phyloP scores from a whole-genome alignment of 2,113 vertebrate genomes.

The Ranitomeya imitator region DNA sequence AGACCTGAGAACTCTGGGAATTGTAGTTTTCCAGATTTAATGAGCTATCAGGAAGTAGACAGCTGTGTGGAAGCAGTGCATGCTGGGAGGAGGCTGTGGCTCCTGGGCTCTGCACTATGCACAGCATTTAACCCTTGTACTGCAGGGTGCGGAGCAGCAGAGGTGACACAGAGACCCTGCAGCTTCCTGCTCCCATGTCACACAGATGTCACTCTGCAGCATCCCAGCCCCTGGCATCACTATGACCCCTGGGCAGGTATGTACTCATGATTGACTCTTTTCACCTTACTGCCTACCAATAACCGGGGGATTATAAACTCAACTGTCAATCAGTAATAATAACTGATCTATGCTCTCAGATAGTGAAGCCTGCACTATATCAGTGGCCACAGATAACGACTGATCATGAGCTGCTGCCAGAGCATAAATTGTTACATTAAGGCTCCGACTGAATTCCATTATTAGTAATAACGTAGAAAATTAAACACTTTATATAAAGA shows the following conservation, averaged over 20 bases:
- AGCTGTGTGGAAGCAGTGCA: slow-evolving; percentile 16
- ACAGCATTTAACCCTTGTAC: slow-evolving; percentile 17
- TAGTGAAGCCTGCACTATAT: neutral
- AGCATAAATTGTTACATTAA: neutral
- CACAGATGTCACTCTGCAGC: neutral
- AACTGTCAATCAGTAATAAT: neutral
- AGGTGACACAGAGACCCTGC: neutral
- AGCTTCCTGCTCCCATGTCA: neutral
- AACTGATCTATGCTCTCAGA: neutral
- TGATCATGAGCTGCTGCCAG: too few species aligned
- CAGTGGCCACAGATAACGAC: neutral
- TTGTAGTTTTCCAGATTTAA: slow-evolving; percentile 15
- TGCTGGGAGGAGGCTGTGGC: slow-evolving; percentile 25
- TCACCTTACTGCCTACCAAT: neutral
- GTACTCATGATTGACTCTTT: neutral
- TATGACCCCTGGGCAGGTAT: neutral
- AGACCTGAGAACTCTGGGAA: slow-evolving; percentile 20
- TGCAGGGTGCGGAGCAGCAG: neutral
- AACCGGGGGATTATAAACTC: neutral
- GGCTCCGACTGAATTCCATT: neutral
- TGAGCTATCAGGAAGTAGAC: slow-evolving; percentile 19
- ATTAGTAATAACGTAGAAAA: neutral
- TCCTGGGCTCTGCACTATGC: neutral
- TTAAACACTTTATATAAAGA: neutral
- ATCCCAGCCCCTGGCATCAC: neutral